Evolutionary conservation across 2,797 vertebrate genomes (phyloP).

Genomic region (Ammospiza maritima): DNA sequence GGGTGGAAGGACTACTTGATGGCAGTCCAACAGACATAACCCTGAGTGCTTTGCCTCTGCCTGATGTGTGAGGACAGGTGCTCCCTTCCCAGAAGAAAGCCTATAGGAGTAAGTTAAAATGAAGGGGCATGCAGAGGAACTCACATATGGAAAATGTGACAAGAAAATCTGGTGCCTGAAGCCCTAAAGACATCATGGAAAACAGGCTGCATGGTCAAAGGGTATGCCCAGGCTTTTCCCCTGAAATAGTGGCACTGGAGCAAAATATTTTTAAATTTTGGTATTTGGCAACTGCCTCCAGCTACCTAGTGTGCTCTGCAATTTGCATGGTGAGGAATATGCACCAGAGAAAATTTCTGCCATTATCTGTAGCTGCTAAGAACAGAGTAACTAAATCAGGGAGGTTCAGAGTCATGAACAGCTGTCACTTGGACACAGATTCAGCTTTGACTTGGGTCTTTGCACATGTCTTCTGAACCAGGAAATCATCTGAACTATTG

Average conservation of each 20-base stretch:
- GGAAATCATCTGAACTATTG: not conserved
- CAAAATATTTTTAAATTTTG: not conserved
- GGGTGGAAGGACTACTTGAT: not conserved
- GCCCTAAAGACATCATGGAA: not conserved
- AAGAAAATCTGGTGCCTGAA: not conserved
- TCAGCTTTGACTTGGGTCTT: not conserved
- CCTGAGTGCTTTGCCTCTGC: not conserved
- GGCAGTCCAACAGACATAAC: not conserved
- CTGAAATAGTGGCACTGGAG: not conserved
- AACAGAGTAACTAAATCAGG: not conserved
- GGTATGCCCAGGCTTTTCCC: not conserved
- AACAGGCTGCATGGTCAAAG: not conserved
- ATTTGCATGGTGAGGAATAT: not conserved
- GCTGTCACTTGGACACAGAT: not conserved
- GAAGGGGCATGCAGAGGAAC: not conserved
- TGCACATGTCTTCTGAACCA: not conserved
- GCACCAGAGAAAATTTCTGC: not conserved
- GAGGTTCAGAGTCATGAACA: not conserved
- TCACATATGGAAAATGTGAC: not conserved
- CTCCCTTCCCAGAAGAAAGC: not conserved
- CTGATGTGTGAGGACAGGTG: not conserved
- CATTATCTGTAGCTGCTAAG: not conserved
- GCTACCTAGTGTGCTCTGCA: not conserved
- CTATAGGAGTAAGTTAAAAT: not conserved
- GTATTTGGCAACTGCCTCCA: not conserved